phyloP scores from a whole-genome alignment of 2,797 vertebrate species.

The Peromyscus melanophrys region DNA sequence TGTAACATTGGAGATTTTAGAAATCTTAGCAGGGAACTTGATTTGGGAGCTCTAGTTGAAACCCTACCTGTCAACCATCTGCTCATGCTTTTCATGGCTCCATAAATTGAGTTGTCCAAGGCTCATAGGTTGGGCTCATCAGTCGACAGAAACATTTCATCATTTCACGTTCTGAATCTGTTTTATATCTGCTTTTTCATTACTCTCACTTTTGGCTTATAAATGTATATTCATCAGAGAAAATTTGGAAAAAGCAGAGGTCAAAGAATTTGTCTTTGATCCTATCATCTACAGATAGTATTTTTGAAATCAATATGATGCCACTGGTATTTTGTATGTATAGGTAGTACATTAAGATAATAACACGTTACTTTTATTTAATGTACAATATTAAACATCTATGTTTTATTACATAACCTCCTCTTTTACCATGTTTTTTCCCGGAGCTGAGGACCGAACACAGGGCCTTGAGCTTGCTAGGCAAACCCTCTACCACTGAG shows the following conservation, averaged over 20 bases:
- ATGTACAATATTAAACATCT: neutral
- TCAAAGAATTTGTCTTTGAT: constrained; percentile 11
- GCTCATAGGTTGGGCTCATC: neutral
- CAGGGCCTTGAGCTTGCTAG: no score
- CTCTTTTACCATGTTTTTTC: neutral
- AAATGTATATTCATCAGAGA: neutral
- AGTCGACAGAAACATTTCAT: neutral
- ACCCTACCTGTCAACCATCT: neutral
- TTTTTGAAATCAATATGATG: neutral
- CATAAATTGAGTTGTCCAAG: neutral
- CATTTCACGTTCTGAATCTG: neutral
- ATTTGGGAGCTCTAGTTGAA: neutral
- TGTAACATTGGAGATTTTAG: neutral
- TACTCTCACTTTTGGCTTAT: neutral
- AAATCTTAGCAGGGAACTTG: constrained; percentile 25
- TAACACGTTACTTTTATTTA: neutral
- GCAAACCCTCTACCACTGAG: no score
- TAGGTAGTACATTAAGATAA: constrained; percentile 27
- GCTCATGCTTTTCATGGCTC: neutral
- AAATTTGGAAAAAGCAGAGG: neutral
- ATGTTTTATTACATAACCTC: neutral
- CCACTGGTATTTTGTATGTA: neutral
- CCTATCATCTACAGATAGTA: neutral
- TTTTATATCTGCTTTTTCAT: neutral
- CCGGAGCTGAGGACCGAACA: no score